A percentile compares a stretch with the other conserved stretches of the same genome.
phyloP scores from a whole-genome alignment of 2,797 vertebrate genomes.

The Craterocephalus amniculus region DNA sequence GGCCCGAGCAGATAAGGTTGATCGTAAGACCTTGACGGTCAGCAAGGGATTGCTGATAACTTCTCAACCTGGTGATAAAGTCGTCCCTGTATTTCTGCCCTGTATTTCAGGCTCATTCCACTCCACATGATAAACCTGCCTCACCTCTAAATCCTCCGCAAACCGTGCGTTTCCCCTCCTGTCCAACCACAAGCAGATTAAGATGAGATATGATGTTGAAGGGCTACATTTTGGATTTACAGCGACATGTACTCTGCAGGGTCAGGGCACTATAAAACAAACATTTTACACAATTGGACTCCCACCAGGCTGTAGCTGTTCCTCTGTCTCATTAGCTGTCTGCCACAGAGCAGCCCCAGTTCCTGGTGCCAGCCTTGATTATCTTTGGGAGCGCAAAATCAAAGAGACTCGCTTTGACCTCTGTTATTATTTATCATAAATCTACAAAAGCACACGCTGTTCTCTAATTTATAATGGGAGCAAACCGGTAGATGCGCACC shows the following conservation, averaged over 20 bases:
- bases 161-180: conserved; percentile 16
- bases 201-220: conserved; percentile 65
- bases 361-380: conserved; percentile 73
- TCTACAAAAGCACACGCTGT: conserved; percentile 39
- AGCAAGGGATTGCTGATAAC: conserved; percentile 80
- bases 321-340: conserved; percentile 75
- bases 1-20: conserved; percentile 89
- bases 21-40: conserved; percentile 79
- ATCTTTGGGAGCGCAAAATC: conserved; percentile 60
- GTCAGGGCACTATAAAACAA: conserved; percentile 66
- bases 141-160: conserved; percentile 15
- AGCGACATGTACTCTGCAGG: conserved; percentile 66
- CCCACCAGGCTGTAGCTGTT: conserved; percentile 63
- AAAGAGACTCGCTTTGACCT: conserved; percentile 51
- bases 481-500: conserved; percentile 36
- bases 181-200: conserved; percentile 44
- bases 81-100: conserved; percentile 46
- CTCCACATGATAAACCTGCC: conserved; percentile 16
- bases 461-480: conserved; percentile 45
- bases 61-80: conserved; percentile 76
- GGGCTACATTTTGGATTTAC: conserved; percentile 53
- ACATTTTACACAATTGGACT: conserved; percentile 72
- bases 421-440: conserved; percentile 50
- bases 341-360: conserved; percentile 64
- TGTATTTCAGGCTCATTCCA: conserved; percentile 19